Percentiles rank a stretch among this genome's conserved stretches.
Evolutionary conservation across 2,797 vertebrate genomes (phyloP).

Genomic region (Lates japonicus): DNA sequence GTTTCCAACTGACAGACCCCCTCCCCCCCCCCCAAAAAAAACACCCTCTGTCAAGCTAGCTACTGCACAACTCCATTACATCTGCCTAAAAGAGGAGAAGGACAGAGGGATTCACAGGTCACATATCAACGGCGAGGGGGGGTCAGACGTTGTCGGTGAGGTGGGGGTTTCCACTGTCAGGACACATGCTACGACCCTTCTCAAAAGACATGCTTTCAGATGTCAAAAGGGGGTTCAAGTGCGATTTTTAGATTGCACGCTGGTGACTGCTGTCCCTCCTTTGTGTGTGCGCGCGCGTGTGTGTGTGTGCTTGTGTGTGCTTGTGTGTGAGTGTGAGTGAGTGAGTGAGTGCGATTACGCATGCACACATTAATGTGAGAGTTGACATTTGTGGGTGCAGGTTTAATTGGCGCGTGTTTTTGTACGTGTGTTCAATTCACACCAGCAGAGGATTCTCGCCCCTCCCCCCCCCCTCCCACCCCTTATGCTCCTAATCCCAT

Average conservation of each 20-base stretch:
- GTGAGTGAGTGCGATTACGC: constrained; percentile 58
- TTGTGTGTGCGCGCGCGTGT: constrained; percentile 47
- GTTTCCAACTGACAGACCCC: constrained; percentile 64
- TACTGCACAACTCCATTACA: constrained; percentile 84
- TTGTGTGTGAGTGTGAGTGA: constrained; percentile 36
- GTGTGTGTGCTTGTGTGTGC: constrained; percentile 35
- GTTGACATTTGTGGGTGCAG: constrained; percentile 71
- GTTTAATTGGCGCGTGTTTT: constrained; percentile 69
- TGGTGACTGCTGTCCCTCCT: constrained; percentile 74
- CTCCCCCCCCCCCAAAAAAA: constrained; percentile 65
- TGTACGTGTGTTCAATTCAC: constrained; percentile 76
- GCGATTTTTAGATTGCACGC: constrained; percentile 66
- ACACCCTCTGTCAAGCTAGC: constrained; percentile 81
- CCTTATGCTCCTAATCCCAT: constrained; percentile 56
- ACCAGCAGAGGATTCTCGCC: constrained; percentile 79
- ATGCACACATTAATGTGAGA: constrained; percentile 71
- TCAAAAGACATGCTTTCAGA: constrained; percentile 60
- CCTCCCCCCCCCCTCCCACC: constrained; percentile 6
- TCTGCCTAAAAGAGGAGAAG: constrained; percentile 66
- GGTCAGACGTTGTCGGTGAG: constrained; percentile 49
- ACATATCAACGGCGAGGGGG: constrained; percentile 68
- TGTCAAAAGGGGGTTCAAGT: constrained; percentile 56
- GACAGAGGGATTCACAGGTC: constrained; percentile 64
- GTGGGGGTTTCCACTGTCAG: constrained; percentile 55
- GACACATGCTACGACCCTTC: constrained; percentile 50